phyloP scores from a whole-genome alignment of 2,797 vertebrate species.

The Sebastes steindachneri region DNA sequence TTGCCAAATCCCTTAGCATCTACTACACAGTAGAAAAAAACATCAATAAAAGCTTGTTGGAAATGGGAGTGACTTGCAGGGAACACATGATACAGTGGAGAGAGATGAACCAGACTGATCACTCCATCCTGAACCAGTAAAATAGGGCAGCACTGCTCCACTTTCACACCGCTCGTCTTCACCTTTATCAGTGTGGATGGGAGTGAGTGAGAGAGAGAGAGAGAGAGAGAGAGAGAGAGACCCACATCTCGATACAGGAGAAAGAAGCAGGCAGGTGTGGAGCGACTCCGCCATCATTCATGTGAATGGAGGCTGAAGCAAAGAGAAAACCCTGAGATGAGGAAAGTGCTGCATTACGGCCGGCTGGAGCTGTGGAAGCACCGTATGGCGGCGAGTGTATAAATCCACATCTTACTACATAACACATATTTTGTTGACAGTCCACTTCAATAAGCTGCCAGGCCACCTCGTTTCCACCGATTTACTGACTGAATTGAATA shows the following conservation, averaged over 20 bases:
- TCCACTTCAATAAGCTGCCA: conserved; percentile 54
- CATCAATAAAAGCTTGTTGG: conserved; percentile 33
- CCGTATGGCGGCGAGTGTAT: conserved; percentile 13
- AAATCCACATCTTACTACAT: conserved; percentile 45
- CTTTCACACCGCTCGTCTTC: conserved; percentile 52
- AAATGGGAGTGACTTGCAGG: background rate
- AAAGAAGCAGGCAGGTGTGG: conserved; percentile 16
- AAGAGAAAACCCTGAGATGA: conserved; percentile 24
- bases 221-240: conserved; percentile 1
- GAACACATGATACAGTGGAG: conserved; percentile 11
- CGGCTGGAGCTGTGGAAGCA: background rate
- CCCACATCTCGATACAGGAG: conserved; percentile 26
- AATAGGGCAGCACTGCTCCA: conserved; percentile 61
- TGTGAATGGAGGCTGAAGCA: conserved; percentile 11
- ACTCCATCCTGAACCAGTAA: conserved; percentile 53
- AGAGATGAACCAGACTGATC: conserved; percentile 23
- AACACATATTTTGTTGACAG: conserved; percentile 55
- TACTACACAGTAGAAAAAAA: background rate
- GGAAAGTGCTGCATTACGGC: conserved; percentile 24
- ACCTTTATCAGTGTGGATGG: conserved; percentile 39
- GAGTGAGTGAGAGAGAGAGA: background rate
- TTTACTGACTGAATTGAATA: conserved; percentile 45
- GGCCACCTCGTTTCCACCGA: conserved; percentile 23
- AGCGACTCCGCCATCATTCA: conserved; percentile 43
- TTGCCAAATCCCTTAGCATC: conserved; percentile 6